Evolutionary conservation across 2,113 vertebrate species (phyloP).

Genomic region (Dicerorhinus sumatrensis): DNA sequence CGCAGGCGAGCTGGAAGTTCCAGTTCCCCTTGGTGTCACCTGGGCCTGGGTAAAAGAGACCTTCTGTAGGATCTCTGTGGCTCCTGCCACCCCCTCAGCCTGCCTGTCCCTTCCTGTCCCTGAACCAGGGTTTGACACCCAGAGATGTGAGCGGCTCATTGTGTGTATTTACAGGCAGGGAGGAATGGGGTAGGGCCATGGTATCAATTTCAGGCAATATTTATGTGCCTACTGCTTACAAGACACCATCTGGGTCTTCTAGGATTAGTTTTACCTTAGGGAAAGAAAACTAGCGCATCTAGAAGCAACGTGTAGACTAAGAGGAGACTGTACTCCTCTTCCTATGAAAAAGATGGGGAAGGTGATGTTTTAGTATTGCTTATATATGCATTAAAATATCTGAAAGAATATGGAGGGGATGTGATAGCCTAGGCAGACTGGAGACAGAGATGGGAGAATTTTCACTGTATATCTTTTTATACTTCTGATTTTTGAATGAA

Average conservation of each 20-base stretch:
- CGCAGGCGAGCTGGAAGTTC: background rate
- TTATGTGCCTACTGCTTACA: background rate
- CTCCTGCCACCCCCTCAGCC: background rate
- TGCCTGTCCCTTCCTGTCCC: background rate
- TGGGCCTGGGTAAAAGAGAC: background rate
- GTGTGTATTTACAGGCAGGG: background rate
- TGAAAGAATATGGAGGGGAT: background rate
- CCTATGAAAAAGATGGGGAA: background rate
- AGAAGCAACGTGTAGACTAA: background rate
- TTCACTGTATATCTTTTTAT: background rate
- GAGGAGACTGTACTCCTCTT: background rate
- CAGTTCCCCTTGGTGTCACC: background rate
- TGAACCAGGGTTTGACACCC: background rate
- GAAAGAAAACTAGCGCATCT: background rate
- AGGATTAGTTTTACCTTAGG: background rate
- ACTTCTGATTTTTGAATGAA: conserved; percentile 11
- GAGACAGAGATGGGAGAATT: background rate
- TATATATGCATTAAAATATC: background rate
- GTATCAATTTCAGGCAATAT: background rate
- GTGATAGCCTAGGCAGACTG: background rate
- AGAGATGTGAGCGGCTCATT: background rate
- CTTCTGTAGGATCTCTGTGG: background rate
- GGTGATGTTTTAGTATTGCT: background rate
- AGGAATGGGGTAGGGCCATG: background rate
- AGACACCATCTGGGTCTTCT: background rate